Evolutionary conservation across 2,888 invertebrate genomes (phyloP).

Genomic region (Dasysyrphus tricinctus): DNA sequence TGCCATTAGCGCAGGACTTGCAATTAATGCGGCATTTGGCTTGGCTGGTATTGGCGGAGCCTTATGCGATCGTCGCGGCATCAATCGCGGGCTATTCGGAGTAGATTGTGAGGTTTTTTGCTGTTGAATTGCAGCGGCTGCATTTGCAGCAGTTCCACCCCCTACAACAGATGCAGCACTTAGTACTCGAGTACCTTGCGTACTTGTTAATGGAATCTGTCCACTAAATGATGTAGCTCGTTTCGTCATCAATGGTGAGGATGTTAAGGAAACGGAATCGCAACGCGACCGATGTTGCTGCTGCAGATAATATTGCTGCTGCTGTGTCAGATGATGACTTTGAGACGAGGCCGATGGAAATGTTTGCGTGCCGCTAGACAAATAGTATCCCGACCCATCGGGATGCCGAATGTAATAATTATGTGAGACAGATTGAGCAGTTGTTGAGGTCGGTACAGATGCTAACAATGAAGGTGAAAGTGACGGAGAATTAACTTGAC

Average conservation of each 20-base stretch:
- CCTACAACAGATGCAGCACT: constrained; percentile 7
- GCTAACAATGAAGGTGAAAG: constrained; percentile 75
- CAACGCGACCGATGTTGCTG: constrained; percentile 76
- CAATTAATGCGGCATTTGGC: constrained; percentile 78
- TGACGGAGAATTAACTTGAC: constrained; percentile 78
- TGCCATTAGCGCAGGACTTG: constrained; percentile 79
- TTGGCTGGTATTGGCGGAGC: constrained; percentile 82
- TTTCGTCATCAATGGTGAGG: constrained; percentile 81
- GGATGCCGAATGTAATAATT: constrained; percentile 79
- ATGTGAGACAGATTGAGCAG: constrained; percentile 75
- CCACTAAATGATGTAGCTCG: constrained; percentile 82
- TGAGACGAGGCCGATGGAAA: constrained; percentile 81
- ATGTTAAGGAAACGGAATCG: constrained; percentile 80
- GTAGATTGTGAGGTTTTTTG: constrained; percentile 85
- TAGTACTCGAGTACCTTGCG: constrained; percentile 71
- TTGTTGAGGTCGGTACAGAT: constrained; percentile 77
- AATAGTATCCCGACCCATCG: constrained; percentile 77
- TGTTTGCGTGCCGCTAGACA: constrained; percentile 79
- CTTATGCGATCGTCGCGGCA: constrained; percentile 86
- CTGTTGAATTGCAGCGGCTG: constrained; percentile 31
- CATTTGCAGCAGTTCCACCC: constrained; percentile 24
- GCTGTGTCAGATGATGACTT: constrained; percentile 75
- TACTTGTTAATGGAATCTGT: constrained; percentile 79
- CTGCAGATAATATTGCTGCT: constrained; percentile 77
- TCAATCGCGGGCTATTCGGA: constrained; percentile 89